These are phyloP conservation scores for Chaitophorus viminalis DNA, from an alignment of 2,888 invertebrate species.

Conservation along the genomic window DNA sequence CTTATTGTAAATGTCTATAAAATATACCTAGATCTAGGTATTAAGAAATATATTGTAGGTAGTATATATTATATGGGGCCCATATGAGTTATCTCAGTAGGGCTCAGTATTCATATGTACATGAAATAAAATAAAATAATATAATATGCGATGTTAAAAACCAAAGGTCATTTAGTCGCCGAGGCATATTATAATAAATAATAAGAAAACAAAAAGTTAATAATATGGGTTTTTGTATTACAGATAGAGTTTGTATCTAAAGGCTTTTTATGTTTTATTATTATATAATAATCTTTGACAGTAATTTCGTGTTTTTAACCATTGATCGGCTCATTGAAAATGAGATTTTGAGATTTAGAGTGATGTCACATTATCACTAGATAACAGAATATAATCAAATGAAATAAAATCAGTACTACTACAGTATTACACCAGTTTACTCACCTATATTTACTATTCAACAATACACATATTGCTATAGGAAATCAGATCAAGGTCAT, in stretches of 20 bases:
- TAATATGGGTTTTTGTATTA: neutral
- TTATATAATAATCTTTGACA: neutral
- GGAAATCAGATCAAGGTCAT: slow-evolving; percentile 21
- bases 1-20: no score
- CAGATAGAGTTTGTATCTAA: neutral
- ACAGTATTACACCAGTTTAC: neutral
- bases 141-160: no score
- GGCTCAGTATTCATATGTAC: no score
- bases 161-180: no score
- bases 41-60: no score
- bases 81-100: no score
- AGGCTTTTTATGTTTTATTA: neutral
- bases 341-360: neutral
- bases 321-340: neutral
- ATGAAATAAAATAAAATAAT: no score
- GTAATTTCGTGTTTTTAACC: neutral
- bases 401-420: no score
- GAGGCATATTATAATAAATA: no score
- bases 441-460: neutral
- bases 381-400: neutral
- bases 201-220: no score
- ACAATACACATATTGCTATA: neutral
- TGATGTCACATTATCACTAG: neutral
- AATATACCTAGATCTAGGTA: no score
- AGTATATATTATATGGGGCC: no score